phyloP scores from a whole-genome alignment of 1,140 invertebrate species.

The Acromyrmex heyeri region DNA sequence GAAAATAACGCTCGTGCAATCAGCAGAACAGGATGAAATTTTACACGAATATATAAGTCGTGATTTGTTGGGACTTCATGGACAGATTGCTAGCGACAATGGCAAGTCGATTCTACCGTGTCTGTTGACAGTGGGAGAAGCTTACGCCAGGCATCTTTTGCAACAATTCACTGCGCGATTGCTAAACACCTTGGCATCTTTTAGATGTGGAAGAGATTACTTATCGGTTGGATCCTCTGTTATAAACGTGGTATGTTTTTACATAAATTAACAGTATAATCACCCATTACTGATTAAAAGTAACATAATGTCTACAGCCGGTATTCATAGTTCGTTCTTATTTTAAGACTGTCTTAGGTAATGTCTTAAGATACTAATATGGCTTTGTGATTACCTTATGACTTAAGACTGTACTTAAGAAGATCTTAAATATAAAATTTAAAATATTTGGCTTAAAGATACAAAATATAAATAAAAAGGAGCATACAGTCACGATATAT shows the following conservation, averaged over 20 bases:
- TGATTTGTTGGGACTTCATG: conserved; percentile 83
- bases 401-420: too few relatives aligned
- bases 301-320: too few relatives aligned
- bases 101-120: conserved; percentile 81
- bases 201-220: conserved; percentile 86
- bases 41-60: conserved; percentile 82
- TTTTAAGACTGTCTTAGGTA: too few relatives aligned
- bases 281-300: background rate
- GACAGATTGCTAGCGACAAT: conserved; percentile 77
- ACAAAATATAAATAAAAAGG: too few relatives aligned
- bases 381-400: too few relatives aligned
- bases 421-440: too few relatives aligned
- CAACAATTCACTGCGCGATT: conserved; percentile 87
- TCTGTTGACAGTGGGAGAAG: conserved; percentile 80
- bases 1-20: conserved; percentile 83
- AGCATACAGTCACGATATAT: too few relatives aligned
- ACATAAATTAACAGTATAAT: background rate
- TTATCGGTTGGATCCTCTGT: conserved; percentile 81
- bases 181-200: conserved; percentile 88
- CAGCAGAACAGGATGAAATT: conserved; percentile 80
- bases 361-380: too few relatives aligned
- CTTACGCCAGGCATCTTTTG: conserved; percentile 81
- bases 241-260: conserved; percentile 78
- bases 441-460: too few relatives aligned
- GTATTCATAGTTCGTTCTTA: too few relatives aligned